A percentile compares a stretch with the other conserved stretches of the same genome.
These are phyloP conservation scores for Rhagium mordax DNA, from an alignment of 2,888 invertebrate species.

Conservation along the genomic window DNA sequence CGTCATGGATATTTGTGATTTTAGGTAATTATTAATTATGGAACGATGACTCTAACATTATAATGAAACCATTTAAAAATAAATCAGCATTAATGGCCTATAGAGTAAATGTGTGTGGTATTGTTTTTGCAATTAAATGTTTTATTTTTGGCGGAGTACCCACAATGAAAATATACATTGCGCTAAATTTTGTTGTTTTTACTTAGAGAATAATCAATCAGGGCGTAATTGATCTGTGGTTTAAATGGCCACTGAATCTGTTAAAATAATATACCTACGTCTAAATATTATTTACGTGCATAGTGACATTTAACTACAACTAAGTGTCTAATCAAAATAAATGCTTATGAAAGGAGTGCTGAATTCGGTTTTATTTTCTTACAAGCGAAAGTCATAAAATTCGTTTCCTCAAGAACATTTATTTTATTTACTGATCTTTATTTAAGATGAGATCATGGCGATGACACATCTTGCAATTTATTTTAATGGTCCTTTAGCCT, in stretches of 20 bases:
- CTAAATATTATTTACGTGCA: constrained; percentile 20
- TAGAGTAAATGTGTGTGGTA: constrained; percentile 32
- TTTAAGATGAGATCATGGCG: too few relatives aligned
- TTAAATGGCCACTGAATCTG: constrained; percentile 29
- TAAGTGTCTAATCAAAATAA: neutral
- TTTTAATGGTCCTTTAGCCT: too few relatives aligned
- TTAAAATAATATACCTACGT: constrained; percentile 21
- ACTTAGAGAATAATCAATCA: constrained; percentile 36
- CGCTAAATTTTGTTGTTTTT: constrained; percentile 33
- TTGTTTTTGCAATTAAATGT: constrained; percentile 33
- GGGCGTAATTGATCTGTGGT: constrained; percentile 28
- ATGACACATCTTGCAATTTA: too few relatives aligned
- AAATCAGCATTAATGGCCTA: constrained; percentile 16
- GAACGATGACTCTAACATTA: neutral
- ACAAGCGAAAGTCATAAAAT: neutral
- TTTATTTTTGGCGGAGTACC: constrained; percentile 33
- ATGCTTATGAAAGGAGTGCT: neutral
- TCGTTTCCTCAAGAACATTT: neutral
- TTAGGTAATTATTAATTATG: neutral
- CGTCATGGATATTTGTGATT: too few relatives aligned
- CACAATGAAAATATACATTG: constrained; percentile 32
- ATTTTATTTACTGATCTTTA: too few relatives aligned
- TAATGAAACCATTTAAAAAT: constrained; percentile 18
- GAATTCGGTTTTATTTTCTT: neutral
- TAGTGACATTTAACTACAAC: constrained; percentile 5